A percentile compares a stretch with the other conserved stretches of the same genome.
Conservation (phyloP, 2,113 vertebrate species). For the Ellobius talpinus region DNA sequence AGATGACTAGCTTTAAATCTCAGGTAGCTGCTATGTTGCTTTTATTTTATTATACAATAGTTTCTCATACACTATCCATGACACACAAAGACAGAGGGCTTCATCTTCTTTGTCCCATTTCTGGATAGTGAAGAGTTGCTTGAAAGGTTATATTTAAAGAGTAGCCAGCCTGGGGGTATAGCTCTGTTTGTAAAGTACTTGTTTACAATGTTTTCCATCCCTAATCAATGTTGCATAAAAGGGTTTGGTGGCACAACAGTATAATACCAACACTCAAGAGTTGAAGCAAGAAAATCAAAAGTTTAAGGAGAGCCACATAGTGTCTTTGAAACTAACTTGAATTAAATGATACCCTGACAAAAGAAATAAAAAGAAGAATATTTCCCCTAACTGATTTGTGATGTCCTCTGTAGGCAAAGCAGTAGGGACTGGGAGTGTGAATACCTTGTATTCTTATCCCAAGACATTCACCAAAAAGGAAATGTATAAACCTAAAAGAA, state of each 20-base stretch:
- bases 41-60: slow-evolving; percentile 18
- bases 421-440: accelerated
- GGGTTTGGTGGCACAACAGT: neutral
- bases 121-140: neutral
- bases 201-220: neutral
- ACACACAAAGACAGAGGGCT: neutral
- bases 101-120: neutral
- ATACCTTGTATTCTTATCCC: neutral
- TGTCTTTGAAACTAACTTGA: neutral
- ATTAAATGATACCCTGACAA: neutral
- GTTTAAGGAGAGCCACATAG: too few relatives aligned
- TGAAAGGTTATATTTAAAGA: neutral
- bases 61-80: neutral
- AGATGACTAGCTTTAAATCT: neutral
- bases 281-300: neutral
- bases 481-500: neutral
- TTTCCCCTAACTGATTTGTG: neutral
- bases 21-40: neutral
- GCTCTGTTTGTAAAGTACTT: neutral
- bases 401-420: neutral
- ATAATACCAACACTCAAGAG: neutral
- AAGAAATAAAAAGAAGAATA: neutral
- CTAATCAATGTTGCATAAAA: neutral
- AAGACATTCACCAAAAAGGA: neutral
- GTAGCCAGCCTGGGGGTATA: neutral